phyloP scores from a whole-genome alignment of 2,113 vertebrate genomes.

The Anarrhichthys ocellatus region DNA sequence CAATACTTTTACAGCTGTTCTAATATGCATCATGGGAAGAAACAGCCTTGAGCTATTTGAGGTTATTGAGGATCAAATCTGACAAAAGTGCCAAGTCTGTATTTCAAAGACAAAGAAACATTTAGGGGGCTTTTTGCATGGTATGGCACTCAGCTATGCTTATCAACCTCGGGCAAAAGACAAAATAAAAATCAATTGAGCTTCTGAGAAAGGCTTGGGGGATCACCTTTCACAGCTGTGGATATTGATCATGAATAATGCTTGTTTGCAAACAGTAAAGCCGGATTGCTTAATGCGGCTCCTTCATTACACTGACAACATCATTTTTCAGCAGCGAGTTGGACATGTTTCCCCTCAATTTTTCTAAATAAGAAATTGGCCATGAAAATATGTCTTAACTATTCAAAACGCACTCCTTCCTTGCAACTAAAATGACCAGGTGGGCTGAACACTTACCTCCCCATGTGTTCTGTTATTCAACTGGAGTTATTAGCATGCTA shows the following conservation, averaged over 20 bases:
- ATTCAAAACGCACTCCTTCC: slow-evolving; percentile 39
- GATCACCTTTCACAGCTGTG: slow-evolving; percentile 60
- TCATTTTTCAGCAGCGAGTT: slow-evolving; percentile 53
- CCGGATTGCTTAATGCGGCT: slow-evolving; percentile 37
- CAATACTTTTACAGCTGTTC: slow-evolving; percentile 20
- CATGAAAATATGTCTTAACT: slow-evolving; percentile 33
- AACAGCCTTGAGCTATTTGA: slow-evolving; percentile 32
- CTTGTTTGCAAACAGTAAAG: slow-evolving; percentile 76
- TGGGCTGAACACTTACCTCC: slow-evolving; percentile 39
- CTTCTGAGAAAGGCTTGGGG: slow-evolving; percentile 49
- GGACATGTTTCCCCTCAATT: slow-evolving; percentile 41
- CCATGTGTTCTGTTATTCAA: slow-evolving; percentile 43
- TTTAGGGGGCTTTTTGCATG: background rate
- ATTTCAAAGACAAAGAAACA: slow-evolving; percentile 4
- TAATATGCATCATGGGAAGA: slow-evolving; percentile 15
- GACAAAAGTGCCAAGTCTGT: slow-evolving; percentile 12
- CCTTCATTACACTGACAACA: slow-evolving; percentile 56
- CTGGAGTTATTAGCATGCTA: slow-evolving; percentile 70
- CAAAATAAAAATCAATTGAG: slow-evolving; percentile 60
- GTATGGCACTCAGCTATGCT: slow-evolving; percentile 7
- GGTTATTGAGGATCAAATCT: slow-evolving; percentile 44
- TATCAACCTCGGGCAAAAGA: slow-evolving; percentile 44
- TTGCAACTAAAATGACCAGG: slow-evolving; percentile 28
- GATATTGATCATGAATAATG: slow-evolving; percentile 73
- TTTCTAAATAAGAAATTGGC: slow-evolving; percentile 58